Evolutionary conservation across 2,113 vertebrate genomes (phyloP), one percentile per base, ranked within the genome.

Genomic region (Chaenogobius annularis): DNA sequence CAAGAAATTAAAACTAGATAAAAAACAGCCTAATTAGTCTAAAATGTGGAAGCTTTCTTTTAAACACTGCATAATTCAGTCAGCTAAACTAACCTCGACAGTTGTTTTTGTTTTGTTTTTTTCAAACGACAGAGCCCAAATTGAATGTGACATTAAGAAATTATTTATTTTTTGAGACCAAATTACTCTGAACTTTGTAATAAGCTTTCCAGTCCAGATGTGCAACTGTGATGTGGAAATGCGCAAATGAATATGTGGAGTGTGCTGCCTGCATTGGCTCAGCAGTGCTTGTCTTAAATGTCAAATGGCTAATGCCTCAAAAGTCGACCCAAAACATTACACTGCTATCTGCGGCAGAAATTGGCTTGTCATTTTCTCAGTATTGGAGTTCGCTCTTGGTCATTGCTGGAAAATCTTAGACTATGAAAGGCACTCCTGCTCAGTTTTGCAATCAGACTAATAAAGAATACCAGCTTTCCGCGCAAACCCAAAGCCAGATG

Each of bases 371-470:
- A 82, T 67, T 76, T 75, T 23, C 23, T 58, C 44, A 37, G n/a
- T 20, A 14, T 61, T 77, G 78, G 72, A 64, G 22, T 81, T 50
- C 15, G 79, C 70, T 85, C 81, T 90, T 80, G 73, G 77, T 84
- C 72, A 75, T 73, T 77, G 68, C 74, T 92, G 86, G 83, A 91
- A 91, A 89, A 89, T 83, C 77, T 79, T 66, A 75, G 86, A 77
- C 81, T 81, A 85, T 81, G 86, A 88, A 89, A 79, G 79, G 83
- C 81, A 85, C 85, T 83, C 87, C 82, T 81, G 81, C 52, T 23
- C 79, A 86, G 81, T 89, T 87, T 89, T 87, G 83, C 88, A 89
- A 88, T 78, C 79, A 91, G 91, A 84, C 83, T 80, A 90, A 91
- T 91, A 92, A 90, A 86, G 88, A 89, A 90, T 79, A 22, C 19